Evolutionary conservation across 37 sponge, comb jelly and placozoan genomes (phyloP).

Genomic region (Halichondria panicea): DNA sequence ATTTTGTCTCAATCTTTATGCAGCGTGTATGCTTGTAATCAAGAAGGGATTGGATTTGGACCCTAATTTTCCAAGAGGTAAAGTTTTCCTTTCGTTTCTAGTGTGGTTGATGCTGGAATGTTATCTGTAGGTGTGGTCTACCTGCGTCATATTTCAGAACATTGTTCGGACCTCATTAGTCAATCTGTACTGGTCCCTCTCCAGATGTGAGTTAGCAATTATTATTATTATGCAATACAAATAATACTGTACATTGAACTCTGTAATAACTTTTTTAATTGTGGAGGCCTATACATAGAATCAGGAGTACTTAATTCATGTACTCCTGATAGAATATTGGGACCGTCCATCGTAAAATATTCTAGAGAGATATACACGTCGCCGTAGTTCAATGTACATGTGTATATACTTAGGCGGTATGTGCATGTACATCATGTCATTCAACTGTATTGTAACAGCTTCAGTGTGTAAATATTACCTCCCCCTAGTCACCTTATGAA

Average conservation of each 20-base stretch:
- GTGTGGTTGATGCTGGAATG: background rate
- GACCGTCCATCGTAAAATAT: too few species aligned
- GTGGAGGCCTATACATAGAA: too few species aligned
- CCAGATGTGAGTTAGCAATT: too few species aligned
- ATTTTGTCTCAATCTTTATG: background rate
- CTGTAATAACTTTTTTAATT: background rate
- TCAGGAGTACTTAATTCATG: too few species aligned
- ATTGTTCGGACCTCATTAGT: constrained; percentile 17
- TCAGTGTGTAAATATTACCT: background rate
- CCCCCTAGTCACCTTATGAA: constrained; percentile 36
- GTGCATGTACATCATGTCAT: background rate
- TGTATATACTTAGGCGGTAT: background rate
- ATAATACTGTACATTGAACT: constrained; percentile 14
- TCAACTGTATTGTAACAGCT: background rate
- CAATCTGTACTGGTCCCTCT: too few species aligned
- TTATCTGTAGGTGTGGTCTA: constrained; percentile 41
- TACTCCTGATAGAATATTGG: too few species aligned
- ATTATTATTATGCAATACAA: background rate
- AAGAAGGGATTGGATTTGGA: constrained; percentile 20
- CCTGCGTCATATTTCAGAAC: constrained; percentile 24
- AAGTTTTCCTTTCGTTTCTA: too few species aligned
- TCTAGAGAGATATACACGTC: background rate
- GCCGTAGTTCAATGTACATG: background rate
- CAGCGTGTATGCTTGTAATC: constrained; percentile 56
- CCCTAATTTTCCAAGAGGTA: constrained; percentile 56